Percentiles rank a stretch among this genome's conserved stretches.
Conservation (phyloP, 2,113 vertebrate genomes). For the Sula dactylatra region DNA sequence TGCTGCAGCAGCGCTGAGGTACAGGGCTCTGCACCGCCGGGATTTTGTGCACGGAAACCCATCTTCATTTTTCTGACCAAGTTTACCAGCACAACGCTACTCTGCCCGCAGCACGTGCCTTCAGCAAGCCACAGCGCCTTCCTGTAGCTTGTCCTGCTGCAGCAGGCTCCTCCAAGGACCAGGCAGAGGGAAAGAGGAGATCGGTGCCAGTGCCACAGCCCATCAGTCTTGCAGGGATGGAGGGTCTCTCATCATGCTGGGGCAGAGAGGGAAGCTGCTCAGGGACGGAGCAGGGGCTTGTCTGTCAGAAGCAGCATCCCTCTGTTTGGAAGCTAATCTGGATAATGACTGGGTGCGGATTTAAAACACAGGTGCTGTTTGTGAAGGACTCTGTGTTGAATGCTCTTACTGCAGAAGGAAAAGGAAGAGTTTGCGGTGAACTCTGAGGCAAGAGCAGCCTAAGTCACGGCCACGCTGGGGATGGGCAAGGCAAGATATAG, state of each 20-base stretch:
- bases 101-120: accelerated
- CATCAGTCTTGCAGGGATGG: accelerated
- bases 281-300: background rate
- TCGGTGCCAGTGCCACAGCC: background rate
- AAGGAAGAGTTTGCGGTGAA: background rate
- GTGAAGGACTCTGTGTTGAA: background rate
- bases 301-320: background rate
- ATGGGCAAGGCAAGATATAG: background rate
- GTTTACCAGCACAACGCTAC: background rate
- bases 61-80: background rate
- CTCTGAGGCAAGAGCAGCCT: background rate
- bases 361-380: background rate
- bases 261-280: background rate
- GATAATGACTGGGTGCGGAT: background rate
- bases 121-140: background rate
- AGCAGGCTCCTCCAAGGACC: accelerated
- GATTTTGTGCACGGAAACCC: background rate
- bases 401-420: background rate
- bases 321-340: background rate
- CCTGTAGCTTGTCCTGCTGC: too few species aligned
- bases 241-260: background rate
- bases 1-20: background rate
- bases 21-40: background rate
- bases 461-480: background rate
- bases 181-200: background rate